phyloP scores from a whole-genome alignment of 2,113 vertebrate species.

The Oryzias melastigma region DNA sequence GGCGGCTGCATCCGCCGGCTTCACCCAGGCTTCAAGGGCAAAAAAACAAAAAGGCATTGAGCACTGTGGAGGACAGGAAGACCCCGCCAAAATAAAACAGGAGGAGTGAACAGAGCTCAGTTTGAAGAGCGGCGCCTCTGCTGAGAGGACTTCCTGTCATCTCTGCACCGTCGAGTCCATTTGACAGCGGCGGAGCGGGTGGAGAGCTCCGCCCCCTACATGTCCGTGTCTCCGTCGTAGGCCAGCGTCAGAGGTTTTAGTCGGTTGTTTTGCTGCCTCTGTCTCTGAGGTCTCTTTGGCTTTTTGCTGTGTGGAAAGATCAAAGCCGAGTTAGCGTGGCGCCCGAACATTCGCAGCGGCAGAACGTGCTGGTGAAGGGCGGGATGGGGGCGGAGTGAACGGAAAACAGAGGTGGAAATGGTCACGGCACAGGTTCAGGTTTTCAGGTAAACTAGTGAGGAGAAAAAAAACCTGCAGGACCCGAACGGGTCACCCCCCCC shows the following conservation, averaged over 20 bases:
- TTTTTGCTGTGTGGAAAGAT: slow-evolving; percentile 86
- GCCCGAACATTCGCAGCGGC: not conserved
- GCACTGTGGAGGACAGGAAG: slow-evolving; percentile 54
- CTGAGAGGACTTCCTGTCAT: slow-evolving; percentile 49
- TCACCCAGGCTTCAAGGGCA: not conserved
- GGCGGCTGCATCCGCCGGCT: slow-evolving; percentile 15
- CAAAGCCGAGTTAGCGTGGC: slow-evolving; percentile 25
- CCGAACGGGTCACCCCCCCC: too few relatives aligned
- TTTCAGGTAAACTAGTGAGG: too few relatives aligned
- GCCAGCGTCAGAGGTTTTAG: slow-evolving; percentile 97
- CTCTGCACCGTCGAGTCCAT: slow-evolving; percentile 37
- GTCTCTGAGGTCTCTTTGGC: slow-evolving; percentile 98
- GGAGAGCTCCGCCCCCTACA: slow-evolving; percentile 76
- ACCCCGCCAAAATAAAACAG: slow-evolving; percentile 47
- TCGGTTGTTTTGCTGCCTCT: slow-evolving; percentile 95
- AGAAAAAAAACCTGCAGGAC: too few relatives aligned
- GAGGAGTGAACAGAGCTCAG: slow-evolving; percentile 25
- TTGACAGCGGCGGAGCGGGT: slow-evolving; percentile 43
- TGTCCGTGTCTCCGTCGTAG: slow-evolving; percentile 96
- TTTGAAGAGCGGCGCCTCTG: slow-evolving; percentile 38
- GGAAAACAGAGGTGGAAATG: not conserved
- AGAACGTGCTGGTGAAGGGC: too few relatives aligned
- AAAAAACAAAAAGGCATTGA: slow-evolving; percentile 57
- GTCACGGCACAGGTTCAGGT: not conserved
- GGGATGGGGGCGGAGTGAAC: not conserved